phyloP scores from a whole-genome alignment of 1,140 invertebrate genomes.

The Cherax destructor region DNA sequence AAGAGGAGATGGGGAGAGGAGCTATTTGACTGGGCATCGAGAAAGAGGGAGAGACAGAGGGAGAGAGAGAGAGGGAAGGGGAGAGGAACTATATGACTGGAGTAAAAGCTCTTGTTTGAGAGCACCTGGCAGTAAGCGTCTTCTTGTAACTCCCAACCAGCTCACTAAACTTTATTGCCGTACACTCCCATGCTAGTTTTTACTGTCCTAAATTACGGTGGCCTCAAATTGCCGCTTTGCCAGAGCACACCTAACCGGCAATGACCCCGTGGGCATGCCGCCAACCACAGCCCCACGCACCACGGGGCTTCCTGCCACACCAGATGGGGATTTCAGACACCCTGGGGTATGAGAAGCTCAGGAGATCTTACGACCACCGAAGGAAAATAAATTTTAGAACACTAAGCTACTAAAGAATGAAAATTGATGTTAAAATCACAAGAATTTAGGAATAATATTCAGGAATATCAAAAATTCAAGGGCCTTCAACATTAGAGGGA shows the following conservation, averaged over 20 bases:
- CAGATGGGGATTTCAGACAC: background rate
- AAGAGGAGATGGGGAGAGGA: background rate
- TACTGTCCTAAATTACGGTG: background rate
- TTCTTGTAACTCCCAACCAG: background rate
- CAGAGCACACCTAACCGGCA: background rate
- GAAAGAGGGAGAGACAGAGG: no score
- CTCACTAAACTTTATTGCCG: conserved; percentile 5
- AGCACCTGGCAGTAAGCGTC: background rate
- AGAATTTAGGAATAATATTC: background rate
- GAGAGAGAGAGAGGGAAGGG: background rate
- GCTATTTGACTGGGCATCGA: no score
- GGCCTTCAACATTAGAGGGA: background rate
- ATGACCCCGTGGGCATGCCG: background rate
- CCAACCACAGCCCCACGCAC: background rate
- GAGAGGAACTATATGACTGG: background rate
- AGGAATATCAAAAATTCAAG: background rate
- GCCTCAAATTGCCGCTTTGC: conserved; percentile 9
- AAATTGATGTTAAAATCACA: background rate
- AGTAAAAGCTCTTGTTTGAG: no score
- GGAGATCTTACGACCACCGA: no score
- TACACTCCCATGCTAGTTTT: background rate
- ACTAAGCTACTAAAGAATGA: background rate
- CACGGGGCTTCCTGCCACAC: background rate
- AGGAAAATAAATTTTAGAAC: background rate
- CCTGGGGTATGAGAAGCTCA: no score